Base-by-base conservation (phyloP, 1,140 invertebrate species). In the Trichonephila clavata region DNA sequence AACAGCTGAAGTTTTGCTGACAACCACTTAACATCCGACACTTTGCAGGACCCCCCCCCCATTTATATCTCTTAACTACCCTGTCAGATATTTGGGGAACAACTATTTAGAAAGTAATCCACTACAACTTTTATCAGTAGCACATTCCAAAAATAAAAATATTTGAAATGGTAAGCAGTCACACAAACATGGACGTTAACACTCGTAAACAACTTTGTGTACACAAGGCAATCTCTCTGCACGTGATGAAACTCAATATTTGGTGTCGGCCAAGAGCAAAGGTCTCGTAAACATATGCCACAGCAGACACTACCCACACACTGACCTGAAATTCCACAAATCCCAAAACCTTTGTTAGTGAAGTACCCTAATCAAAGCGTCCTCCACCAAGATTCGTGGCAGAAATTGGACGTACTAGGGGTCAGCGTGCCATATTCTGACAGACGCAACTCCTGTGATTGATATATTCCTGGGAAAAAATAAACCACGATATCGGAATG, bases 261-360 rank as follows among this genome's bases (percentile, higher is more conserved):
- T 24, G 65, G n/a, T 7, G 32, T 32, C 27, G 18, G 71, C 18
- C 24, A 18, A 3, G 71, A 63, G 61, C 21, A 77, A 77, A 77
- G 71, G 32, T 32, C 32, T 32, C 18, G 71, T 77, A 77, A 77
- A 77, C 71, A 77, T 14, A 77, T 5, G 27, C 14, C 32, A 18
- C 27, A 16, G 32, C 24, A 32, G 27, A 18, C 27, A 20, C 16
- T 39, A 18, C 18, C 18, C 27, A 18, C 18, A 32, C 6, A 77
- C 27, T 77, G 71, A 77, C 71, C 71, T 27, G 6, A 77, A 77
- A 77, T 77, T 71, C 68, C 68, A 21, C 68, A 27, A 71, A 71
- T 16, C 71, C 18, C 24, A 32, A 77, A 77, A 77, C 24, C 71
- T 77, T 39, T 77, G 71, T 68, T 68, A n/a, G n/a, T n/a, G 21